A percentile compares a stretch with the other conserved stretches of the same genome.
These are phyloP conservation scores for Myiozetetes cayanensis DNA, from an alignment of 2,113 vertebrate genomes.

Conservation along the genomic window DNA sequence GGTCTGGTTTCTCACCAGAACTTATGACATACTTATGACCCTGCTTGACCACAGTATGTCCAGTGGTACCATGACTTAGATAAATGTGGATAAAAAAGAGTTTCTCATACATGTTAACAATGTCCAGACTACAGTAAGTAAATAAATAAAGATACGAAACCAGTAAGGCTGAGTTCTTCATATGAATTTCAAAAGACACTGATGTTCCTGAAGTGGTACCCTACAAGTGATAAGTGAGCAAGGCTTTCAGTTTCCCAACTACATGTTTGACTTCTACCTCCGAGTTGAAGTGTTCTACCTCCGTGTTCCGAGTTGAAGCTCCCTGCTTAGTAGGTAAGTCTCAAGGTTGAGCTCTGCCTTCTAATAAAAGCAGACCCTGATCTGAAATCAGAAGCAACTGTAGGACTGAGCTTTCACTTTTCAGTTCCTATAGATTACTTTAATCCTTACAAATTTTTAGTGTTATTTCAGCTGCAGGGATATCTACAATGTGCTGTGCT, in stretches of 20 bases:
- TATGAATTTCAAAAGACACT: not conserved
- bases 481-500: not conserved
- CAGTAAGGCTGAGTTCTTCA: not conserved
- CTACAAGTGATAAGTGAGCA: not conserved
- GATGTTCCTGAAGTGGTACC: not conserved
- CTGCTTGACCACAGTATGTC: no score
- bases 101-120: accelerated
- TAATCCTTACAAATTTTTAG: not conserved
- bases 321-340: not conserved
- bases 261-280: not conserved
- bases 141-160: not conserved
- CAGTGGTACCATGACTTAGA: not conserved
- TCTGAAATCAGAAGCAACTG: not conserved
- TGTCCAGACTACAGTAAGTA: not conserved
- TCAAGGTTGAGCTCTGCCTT: not conserved
- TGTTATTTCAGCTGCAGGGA: not conserved
- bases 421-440: not conserved
- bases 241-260: not conserved
- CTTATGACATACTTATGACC: not conserved
- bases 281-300: no score
- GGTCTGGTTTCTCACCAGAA: not conserved
- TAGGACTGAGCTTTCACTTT: not conserved
- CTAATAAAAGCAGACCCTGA: not conserved
- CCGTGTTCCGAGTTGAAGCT: not conserved
- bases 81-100: not conserved